phyloP scores from a whole-genome alignment of 37 sponge, comb jelly and placozoan genomes.

The Haliclona indistincta region DNA sequence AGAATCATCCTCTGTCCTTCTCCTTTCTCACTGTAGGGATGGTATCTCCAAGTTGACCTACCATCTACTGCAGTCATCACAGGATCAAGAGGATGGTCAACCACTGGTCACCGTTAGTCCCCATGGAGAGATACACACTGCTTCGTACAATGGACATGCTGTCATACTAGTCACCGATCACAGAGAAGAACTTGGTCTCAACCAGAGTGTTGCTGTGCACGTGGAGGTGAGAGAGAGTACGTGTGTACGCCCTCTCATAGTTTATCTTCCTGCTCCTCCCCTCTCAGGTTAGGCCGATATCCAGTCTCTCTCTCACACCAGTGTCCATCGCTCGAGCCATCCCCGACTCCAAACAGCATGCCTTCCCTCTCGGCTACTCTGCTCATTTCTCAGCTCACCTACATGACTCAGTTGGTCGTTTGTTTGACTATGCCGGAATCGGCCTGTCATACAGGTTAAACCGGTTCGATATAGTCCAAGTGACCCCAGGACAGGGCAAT shows the following conservation, averaged over 20 bases:
- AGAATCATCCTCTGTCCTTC: too few species aligned
- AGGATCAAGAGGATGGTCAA: background rate
- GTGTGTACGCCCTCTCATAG: background rate
- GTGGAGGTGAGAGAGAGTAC: slow-evolving; percentile 62
- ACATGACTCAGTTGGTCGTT: slow-evolving; percentile 72
- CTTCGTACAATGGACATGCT: slow-evolving; percentile 68
- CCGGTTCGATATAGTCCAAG: slow-evolving; percentile 62
- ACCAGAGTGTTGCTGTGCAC: slow-evolving; percentile 71
- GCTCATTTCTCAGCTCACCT: slow-evolving; percentile 65
- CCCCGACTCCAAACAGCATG: slow-evolving; percentile 63
- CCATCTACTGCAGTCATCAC: slow-evolving; percentile 26
- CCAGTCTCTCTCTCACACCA: slow-evolving; percentile 53
- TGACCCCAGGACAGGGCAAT: slow-evolving; percentile 46
- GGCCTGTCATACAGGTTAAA: slow-evolving; percentile 52
- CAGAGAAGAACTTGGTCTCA: slow-evolving; percentile 58
- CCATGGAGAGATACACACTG: slow-evolving; percentile 49
- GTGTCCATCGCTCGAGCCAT: slow-evolving; percentile 62
- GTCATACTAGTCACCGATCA: slow-evolving; percentile 78
- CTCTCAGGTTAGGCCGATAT: slow-evolving; percentile 53
- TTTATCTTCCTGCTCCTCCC: background rate
- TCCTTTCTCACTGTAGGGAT: slow-evolving; percentile 24
- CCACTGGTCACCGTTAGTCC: slow-evolving; percentile 17
- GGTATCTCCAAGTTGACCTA: slow-evolving; percentile 52
- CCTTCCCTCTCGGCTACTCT: slow-evolving; percentile 85
- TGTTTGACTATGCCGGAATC: slow-evolving; percentile 58